Evolutionary conservation across 53 echinoderm and acorn worm genomes (phyloP).

Genomic region (Echinometra lucunter): DNA sequence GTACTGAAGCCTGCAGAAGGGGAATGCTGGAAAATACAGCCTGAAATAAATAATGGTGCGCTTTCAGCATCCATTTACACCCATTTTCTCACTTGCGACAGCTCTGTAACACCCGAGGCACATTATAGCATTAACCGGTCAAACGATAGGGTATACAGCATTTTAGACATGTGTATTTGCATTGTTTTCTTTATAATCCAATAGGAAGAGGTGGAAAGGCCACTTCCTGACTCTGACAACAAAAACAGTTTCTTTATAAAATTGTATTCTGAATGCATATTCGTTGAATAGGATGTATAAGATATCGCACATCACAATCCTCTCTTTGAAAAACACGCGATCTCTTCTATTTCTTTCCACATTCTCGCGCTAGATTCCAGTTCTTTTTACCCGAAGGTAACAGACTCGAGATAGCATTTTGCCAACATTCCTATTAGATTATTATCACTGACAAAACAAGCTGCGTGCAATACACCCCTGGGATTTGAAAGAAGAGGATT

Average conservation of each 20-base stretch:
- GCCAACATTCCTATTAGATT: background rate
- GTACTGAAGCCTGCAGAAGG: background rate
- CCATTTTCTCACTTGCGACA: background rate
- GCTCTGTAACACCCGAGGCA: background rate
- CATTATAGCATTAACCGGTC: background rate
- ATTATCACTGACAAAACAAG: background rate
- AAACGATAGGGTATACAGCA: background rate
- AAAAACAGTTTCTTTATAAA: background rate
- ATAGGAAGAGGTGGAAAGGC: background rate
- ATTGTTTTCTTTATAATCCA: background rate
- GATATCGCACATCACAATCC: background rate
- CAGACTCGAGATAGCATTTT: background rate
- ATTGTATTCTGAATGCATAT: background rate
- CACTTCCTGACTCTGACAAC: background rate
- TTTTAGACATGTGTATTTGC: background rate
- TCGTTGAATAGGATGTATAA: background rate
- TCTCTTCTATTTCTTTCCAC: background rate
- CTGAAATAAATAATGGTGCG: background rate
- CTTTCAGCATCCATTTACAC: conserved; percentile 6
- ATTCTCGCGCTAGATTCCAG: background rate
- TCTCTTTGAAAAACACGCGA: too few relatives aligned
- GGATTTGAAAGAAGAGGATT: background rate
- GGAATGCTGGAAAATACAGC: background rate
- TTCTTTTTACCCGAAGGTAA: background rate
- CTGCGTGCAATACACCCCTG: background rate